Base-by-base conservation (phyloP, 2,797 vertebrate genomes). In the Coreius guichenoti region DNA sequence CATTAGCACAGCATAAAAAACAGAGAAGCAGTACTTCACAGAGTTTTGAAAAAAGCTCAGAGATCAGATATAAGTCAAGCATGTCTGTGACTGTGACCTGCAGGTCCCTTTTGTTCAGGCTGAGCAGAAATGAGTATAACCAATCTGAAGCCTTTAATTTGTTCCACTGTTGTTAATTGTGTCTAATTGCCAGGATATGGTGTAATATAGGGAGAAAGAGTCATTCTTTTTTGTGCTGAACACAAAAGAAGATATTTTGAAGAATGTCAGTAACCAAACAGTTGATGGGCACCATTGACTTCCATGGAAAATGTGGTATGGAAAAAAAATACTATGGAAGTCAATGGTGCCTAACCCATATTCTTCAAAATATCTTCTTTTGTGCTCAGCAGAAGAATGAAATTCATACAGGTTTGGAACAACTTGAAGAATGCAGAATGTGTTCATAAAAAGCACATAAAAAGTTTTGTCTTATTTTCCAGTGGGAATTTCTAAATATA, bases 121-220 rank as follows among this genome's bases (percentile, higher is more conserved):
- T 78, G 80, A 80, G 33, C 39, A 77, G 43, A 86, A 83, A 88
- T 84, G 0, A 54, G 51, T n/a, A 31, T 45, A 67, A 36, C 80
- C 81, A 61, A 87, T 84, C 51, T 72, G 84, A 84, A 72, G 76
- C 51, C 61, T 86, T 82, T 77, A 73, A 54, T 56, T 31, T 77
- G 69, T 26, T 70, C 26, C 68, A 43, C 58, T 72, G 47, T 45
- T 26, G 19, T 29, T 47, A 63, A 63, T 29, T 75, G 13, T 49
- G 72, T 83, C 56, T 75, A 67, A 82, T 74, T 36, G 70, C 54
- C 54, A 49, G 56, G 19, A 61, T 33, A 63, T 29, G 58, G 12
- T 61, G n/a, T 29, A 29, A 29, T n/a, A n/a, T 49, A 36, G 8
- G 8, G 54, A 56, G 3, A 56, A 9, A 9, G 8, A 23, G 21